Evolutionary conservation across 1,140 invertebrate genomes (phyloP).

Genomic region (Diabrotica undecimpunctata): DNA sequence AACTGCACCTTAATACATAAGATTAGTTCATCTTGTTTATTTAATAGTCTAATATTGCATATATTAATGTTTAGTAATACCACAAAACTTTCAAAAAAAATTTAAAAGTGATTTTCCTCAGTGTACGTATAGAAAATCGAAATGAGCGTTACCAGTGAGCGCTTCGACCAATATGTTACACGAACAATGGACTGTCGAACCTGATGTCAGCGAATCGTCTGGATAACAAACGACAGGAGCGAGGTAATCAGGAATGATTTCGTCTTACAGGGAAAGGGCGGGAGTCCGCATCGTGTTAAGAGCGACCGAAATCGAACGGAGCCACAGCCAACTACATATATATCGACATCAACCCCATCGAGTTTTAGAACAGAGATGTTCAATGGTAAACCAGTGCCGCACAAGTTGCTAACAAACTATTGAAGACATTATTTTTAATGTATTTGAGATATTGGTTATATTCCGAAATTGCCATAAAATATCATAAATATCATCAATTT

Average conservation of each 20-base stretch:
- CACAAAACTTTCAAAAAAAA: too few relatives aligned
- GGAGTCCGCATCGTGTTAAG: conserved; percentile 39
- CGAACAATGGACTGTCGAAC: conserved; percentile 47
- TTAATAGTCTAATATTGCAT: too few relatives aligned
- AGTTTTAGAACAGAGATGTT: neutral
- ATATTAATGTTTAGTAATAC: too few relatives aligned
- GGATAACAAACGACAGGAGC: conserved; percentile 42
- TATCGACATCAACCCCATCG: conserved; percentile 26
- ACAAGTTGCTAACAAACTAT: neutral
- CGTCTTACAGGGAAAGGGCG: conserved; percentile 47
- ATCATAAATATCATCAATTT: too few relatives aligned
- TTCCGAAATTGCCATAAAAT: too few relatives aligned
- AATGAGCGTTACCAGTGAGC: neutral
- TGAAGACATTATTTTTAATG: too few relatives aligned
- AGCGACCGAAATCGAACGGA: conserved; percentile 32
- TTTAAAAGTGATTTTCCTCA: too few relatives aligned
- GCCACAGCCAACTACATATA: conserved; percentile 26
- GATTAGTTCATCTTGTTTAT: too few relatives aligned
- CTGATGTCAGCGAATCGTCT: conserved; percentile 44
- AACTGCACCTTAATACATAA: too few relatives aligned
- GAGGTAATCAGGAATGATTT: conserved; percentile 45
- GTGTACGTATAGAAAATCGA: conserved; percentile 6
- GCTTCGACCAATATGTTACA: conserved; percentile 43
- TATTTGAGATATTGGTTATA: too few relatives aligned
- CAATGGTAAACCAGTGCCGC: neutral